Evolutionary conservation across 2,888 invertebrate genomes (phyloP), one percentile per base, ranked within the genome.

Genomic region (Polymixis flavicincta): DNA sequence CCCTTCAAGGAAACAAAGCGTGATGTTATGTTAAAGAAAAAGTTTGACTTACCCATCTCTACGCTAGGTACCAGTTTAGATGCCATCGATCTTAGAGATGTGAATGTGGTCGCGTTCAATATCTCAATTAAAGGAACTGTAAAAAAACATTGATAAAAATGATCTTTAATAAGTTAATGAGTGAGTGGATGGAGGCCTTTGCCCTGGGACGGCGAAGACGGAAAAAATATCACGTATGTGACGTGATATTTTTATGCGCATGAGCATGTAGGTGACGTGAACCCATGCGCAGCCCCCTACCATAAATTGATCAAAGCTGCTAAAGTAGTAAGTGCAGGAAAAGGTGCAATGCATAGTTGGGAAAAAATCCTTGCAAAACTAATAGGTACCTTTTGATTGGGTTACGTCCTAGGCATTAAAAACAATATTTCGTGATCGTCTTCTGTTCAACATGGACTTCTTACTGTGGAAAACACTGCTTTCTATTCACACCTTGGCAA

Each of bases 111-210:
- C 2, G 96, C 96, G 69, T 96, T 96, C 55, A 96, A 84, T 63
- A 96, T 95, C 86, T 96, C 96, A 32, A 96, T 92, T 32, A 96
- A 78, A 0, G 96, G 96, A 54, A 96, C 96, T 96, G 93, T 55
- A 84, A 88, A 65, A 42, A 61, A 9, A 42, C 17, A 42, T 57
- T 14, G 19, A 6, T 22, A 19, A 17, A 50, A 28, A 32, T 32
- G 32, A 32, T 19, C 22, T 22, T 19, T 59, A 17, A 28, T 17
- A 8, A 17, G 25, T 25, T 14, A 0, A 14, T 25, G 25, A 25
- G n/a, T 54, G 5, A n/a, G 54, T 14, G 14, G 17, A 48, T 4
- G 17, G 17, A 5, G 5, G 17, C 17, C 0, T 48, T 48, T 48
- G 0, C 0, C 17, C 48, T 17, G 25, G 25, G 55, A 25, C 6